These are phyloP conservation scores for Eubucco bourcierii DNA, from an alignment of 2,113 vertebrate genomes.

Conservation along the genomic window DNA sequence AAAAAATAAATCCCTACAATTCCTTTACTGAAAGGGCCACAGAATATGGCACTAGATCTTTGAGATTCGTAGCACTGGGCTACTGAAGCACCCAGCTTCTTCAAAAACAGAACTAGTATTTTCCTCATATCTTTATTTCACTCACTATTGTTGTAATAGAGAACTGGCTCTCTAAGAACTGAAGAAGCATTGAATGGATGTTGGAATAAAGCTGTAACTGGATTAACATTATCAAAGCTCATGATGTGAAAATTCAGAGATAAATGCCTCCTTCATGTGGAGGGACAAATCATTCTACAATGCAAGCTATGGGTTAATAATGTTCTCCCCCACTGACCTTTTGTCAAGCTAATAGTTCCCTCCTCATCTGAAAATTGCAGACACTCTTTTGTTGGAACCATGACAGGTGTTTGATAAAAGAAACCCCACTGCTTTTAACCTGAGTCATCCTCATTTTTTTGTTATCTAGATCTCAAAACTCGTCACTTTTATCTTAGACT, in stretches of 20 bases:
- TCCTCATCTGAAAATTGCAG: neutral
- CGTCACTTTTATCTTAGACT: neutral
- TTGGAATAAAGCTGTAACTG: neutral
- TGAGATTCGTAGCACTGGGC: neutral
- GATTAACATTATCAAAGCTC: neutral
- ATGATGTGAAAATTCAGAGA: neutral
- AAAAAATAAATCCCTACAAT: neutral
- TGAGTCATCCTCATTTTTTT: conserved; percentile 5
- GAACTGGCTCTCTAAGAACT: neutral
- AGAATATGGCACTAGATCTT: neutral
- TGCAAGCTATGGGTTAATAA: neutral
- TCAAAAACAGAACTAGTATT: neutral
- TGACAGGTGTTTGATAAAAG: neutral
- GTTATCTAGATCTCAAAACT: neutral
- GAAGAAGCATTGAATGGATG: neutral
- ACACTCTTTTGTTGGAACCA: neutral
- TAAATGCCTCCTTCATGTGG: neutral
- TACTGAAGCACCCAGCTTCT: neutral
- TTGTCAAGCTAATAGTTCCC: neutral
- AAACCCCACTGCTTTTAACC: neutral
- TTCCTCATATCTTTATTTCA: neutral
- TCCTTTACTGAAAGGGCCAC: neutral
- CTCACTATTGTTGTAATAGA: neutral
- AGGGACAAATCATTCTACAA: neutral
- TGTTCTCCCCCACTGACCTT: neutral